Evolutionary conservation across 2,113 vertebrate genomes (phyloP).

Genomic region (Syngnathus typhle): DNA sequence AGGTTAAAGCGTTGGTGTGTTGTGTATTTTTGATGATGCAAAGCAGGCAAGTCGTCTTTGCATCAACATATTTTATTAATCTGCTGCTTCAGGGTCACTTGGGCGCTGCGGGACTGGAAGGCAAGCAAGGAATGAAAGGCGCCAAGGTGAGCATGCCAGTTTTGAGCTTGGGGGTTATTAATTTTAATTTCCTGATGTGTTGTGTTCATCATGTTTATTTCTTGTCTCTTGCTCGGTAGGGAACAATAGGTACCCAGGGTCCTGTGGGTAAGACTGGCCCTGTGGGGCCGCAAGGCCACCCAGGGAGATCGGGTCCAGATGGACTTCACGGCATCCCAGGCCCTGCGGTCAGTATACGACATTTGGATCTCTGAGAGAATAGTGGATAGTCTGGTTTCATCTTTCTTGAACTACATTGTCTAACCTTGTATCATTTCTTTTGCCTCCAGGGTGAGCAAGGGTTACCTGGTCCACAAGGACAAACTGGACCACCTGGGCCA

Average conservation of each 20-base stretch:
- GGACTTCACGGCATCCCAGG: conserved; percentile 86
- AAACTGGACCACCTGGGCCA: conserved; percentile 83
- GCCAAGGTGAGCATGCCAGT: conserved; percentile 71
- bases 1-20: conserved; percentile 29
- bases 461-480: conserved; percentile 80
- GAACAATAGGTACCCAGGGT: conserved; percentile 72
- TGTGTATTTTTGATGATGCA: conserved; percentile 1
- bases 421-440: conserved; percentile 2
- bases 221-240: conserved; percentile 60
- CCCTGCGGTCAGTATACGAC: conserved; percentile 75
- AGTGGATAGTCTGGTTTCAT: not conserved
- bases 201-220: not conserved
- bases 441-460: conserved; percentile 83
- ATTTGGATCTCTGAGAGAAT: not conserved
- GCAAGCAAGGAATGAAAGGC: conserved; percentile 83
- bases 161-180: not conserved
- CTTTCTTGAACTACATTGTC: too few species aligned
- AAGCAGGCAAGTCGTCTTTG: not conserved
- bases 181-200: not conserved
- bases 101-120: conserved; percentile 76
- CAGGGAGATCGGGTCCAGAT: conserved; percentile 77
- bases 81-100: conserved; percentile 70
- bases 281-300: conserved; percentile 77
- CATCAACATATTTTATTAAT: not conserved
- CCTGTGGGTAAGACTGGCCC: conserved; percentile 77